These are phyloP conservation scores for Centropyge bicolor DNA, from an alignment of 2,797 vertebrate species.

Conservation along the genomic window DNA sequence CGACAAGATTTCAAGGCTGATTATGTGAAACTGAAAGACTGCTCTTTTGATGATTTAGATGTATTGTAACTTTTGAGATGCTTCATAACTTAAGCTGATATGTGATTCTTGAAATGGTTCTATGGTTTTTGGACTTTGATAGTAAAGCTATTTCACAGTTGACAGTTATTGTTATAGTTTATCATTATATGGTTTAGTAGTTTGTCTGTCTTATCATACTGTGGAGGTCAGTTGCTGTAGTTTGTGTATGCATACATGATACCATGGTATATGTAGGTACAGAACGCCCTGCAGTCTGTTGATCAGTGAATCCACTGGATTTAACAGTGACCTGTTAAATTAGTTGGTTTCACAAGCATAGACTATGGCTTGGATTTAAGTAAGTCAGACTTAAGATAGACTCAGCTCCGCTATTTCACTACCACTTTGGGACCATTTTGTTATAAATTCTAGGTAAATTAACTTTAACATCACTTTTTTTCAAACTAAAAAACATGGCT, in stretches of 20 bases:
- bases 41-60: neutral
- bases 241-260: neutral
- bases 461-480: no score
- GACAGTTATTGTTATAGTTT: neutral
- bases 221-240: neutral
- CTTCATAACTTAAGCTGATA: neutral
- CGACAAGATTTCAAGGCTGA: neutral
- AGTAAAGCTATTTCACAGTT: neutral
- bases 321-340: neutral
- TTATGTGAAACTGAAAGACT: neutral
- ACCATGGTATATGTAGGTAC: neutral
- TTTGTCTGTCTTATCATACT: neutral
- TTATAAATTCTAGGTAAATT: no score
- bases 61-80: neutral
- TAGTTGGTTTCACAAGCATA: no score
- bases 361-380: no score
- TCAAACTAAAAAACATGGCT: no score
- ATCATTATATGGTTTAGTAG: neutral
- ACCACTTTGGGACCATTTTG: no score
- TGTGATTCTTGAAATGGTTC: neutral
- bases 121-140: neutral
- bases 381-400: no score
- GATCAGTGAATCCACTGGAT: neutral
- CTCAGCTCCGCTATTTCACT: no score
- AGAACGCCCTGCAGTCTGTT: neutral